A percentile compares a stretch with the other conserved stretches of the same genome.
phyloP scores from a whole-genome alignment of 1,140 invertebrate genomes.

The Caenorhabditis brenneri region DNA sequence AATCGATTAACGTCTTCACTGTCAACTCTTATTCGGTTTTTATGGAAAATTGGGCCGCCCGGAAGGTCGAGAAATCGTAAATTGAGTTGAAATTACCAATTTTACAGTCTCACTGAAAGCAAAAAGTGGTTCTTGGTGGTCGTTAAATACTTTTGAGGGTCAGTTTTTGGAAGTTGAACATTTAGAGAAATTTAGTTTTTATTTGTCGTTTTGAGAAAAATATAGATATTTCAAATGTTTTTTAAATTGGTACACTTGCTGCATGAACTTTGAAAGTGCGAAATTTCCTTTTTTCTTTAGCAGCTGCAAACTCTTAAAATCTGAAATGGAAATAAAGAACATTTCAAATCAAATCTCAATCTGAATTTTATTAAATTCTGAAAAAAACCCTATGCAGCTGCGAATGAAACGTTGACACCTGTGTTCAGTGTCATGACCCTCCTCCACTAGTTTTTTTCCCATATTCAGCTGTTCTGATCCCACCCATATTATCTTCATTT shows the following conservation, averaged over 20 bases:
- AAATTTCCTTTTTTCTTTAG: too few species aligned
- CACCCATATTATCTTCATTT: background rate
- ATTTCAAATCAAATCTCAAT: background rate
- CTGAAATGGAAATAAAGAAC: too few species aligned
- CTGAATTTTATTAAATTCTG: background rate
- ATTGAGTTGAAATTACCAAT: slow-evolving; percentile 35
- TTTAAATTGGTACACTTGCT: too few species aligned
- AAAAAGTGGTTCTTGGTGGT: background rate
- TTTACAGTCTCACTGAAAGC: slow-evolving; percentile 31
- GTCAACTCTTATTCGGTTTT: background rate
- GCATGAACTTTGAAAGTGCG: too few species aligned
- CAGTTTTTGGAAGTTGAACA: background rate
- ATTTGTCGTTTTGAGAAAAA: too few species aligned
- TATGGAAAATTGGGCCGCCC: slow-evolving; percentile 4
- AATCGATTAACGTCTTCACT: slow-evolving; percentile 25
- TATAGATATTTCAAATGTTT: background rate
- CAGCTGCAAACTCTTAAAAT: too few species aligned
- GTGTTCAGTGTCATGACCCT: background rate
- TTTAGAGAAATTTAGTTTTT: too few species aligned
- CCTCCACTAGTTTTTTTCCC: background rate
- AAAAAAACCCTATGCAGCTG: slow-evolving; percentile 14
- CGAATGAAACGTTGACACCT: background rate
- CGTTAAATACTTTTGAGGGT: background rate
- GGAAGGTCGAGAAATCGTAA: slow-evolving; percentile 38
- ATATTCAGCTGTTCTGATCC: background rate